phyloP scores from a whole-genome alignment of 2,113 vertebrate genomes.

The Cephalopterus ornatus region DNA sequence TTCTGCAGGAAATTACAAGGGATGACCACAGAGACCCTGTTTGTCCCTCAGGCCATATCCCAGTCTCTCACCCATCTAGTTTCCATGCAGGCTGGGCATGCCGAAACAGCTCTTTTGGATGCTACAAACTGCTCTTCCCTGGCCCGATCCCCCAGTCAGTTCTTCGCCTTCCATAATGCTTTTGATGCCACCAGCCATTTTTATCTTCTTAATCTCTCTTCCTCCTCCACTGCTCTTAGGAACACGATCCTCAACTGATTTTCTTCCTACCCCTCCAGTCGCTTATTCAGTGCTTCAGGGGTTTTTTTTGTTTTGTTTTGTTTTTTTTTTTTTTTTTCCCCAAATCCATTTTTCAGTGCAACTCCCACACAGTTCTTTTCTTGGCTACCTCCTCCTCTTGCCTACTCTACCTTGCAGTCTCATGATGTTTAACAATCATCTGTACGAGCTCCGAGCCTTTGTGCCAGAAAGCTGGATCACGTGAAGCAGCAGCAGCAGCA shows the following conservation, averaged over 20 bases:
- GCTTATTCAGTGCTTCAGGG: background rate
- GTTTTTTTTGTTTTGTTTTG: background rate
- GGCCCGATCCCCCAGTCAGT: background rate
- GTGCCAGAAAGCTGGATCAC: conserved; percentile 16
- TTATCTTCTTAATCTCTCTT: background rate
- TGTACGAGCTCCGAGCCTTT: background rate
- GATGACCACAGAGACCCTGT: background rate
- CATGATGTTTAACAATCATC: conserved; percentile 50
- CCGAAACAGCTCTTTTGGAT: background rate
- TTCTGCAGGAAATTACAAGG: background rate
- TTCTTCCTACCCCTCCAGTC: background rate
- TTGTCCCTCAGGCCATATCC: background rate
- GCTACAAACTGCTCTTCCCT: background rate
- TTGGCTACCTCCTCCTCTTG: conserved; percentile 50
- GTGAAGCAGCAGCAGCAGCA: conserved; percentile 42
- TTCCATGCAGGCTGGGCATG: background rate
- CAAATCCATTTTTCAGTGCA: conserved; percentile 16
- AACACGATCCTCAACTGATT: background rate
- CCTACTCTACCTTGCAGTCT: conserved; percentile 51
- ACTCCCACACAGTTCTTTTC: conserved; percentile 53
- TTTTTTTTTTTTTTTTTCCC: background rate
- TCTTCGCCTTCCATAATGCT: background rate
- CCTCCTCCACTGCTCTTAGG: background rate
- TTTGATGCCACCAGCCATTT: background rate
- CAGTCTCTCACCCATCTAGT: background rate